Evolutionary conservation across 2,888 invertebrate genomes (phyloP).

Genomic region (Caenorhabditis sp.): DNA sequence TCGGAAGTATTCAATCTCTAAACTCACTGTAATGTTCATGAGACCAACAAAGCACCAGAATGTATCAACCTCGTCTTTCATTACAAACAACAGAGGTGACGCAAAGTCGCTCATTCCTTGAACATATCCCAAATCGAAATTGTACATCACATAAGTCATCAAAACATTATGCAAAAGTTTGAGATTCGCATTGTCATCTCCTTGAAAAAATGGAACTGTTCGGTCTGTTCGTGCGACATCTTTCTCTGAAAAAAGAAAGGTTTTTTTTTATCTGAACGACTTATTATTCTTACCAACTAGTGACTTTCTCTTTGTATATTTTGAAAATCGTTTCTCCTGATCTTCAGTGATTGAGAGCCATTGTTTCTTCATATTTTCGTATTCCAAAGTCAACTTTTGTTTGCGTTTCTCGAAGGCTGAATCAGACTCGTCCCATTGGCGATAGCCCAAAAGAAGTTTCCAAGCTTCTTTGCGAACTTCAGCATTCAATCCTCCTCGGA

Average conservation of each 20-base stretch:
- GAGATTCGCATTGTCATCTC: conserved; percentile 89
- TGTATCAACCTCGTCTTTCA: conserved; percentile 91
- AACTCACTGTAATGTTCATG: conserved; percentile 86
- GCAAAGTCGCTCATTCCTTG: conserved; percentile 98
- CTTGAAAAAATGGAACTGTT: conserved; percentile 87
- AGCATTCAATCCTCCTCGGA: conserved; percentile 55
- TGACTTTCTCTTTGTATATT: conserved; percentile 88
- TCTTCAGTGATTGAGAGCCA: conserved; percentile 88
- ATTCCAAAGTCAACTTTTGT: conserved; percentile 76
- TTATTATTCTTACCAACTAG: conserved; percentile 78
- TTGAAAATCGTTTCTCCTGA: conserved; percentile 87
- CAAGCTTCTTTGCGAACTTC: conserved; percentile 83
- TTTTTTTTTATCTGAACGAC: not conserved
- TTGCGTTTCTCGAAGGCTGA: conserved; percentile 79
- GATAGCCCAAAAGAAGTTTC: conserved; percentile 91
- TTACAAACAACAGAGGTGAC: conserved; percentile 86
- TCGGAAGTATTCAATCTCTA: not conserved
- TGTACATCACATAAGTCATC: conserved; percentile 98
- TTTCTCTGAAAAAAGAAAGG: conserved; percentile 79
- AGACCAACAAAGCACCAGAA: conserved; percentile 99
- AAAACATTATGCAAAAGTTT: conserved; percentile 86
- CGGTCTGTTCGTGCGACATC: conserved; percentile 96
- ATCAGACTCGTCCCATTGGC: conserved; percentile 84
- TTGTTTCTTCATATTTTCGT: conserved; percentile 83
- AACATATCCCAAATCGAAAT: conserved; percentile 88